Conservation (phyloP, 35 echinoderm and acorn worm genomes). For the Stichopus chloronotus region DNA sequence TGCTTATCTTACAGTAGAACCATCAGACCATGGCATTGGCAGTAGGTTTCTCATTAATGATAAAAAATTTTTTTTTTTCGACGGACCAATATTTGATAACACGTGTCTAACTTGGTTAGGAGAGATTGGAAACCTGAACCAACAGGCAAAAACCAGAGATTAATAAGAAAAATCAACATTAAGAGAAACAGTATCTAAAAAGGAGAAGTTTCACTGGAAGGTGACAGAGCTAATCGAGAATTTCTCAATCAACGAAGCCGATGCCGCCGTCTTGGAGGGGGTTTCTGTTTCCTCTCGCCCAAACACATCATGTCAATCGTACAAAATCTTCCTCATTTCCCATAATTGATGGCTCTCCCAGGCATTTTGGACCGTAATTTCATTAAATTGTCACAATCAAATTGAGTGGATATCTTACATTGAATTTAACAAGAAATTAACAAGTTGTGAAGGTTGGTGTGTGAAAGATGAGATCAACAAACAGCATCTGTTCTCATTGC, state of each 20-base stretch:
- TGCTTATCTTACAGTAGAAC: too few species aligned
- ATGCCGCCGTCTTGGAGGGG: not conserved
- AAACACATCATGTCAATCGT: slow-evolving; percentile 35
- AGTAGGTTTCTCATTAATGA: too few species aligned
- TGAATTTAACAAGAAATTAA: slow-evolving; percentile 58
- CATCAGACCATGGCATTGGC: too few species aligned
- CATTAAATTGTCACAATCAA: slow-evolving; percentile 56
- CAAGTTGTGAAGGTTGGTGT: slow-evolving; percentile 48
- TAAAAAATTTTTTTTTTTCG: not conserved
- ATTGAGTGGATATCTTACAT: slow-evolving; percentile 58
- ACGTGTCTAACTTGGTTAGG: slow-evolving; percentile 49
- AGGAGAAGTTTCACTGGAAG: not conserved
- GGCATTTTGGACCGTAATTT: slow-evolving; percentile 52
- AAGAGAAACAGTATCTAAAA: slow-evolving; percentile 3
- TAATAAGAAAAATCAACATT: slow-evolving; percentile 35
- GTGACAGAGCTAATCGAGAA: slow-evolving; percentile 38
- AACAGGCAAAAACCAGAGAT: slow-evolving; percentile 22
- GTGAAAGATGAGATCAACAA: slow-evolving; percentile 47
- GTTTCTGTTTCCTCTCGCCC: slow-evolving; percentile 45
- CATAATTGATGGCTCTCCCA: slow-evolving; percentile 44
- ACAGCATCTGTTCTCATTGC: slow-evolving; percentile 36
- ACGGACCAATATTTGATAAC: slow-evolving; percentile 44
- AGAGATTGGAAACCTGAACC: slow-evolving; percentile 5
- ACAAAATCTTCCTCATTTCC: slow-evolving; percentile 47
- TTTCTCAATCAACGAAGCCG: slow-evolving; percentile 25